A percentile compares a stretch with the other conserved stretches of the same genome.
Evolutionary conservation across 1,140 invertebrate species (phyloP).

Genomic region (Augochlora pura): DNA sequence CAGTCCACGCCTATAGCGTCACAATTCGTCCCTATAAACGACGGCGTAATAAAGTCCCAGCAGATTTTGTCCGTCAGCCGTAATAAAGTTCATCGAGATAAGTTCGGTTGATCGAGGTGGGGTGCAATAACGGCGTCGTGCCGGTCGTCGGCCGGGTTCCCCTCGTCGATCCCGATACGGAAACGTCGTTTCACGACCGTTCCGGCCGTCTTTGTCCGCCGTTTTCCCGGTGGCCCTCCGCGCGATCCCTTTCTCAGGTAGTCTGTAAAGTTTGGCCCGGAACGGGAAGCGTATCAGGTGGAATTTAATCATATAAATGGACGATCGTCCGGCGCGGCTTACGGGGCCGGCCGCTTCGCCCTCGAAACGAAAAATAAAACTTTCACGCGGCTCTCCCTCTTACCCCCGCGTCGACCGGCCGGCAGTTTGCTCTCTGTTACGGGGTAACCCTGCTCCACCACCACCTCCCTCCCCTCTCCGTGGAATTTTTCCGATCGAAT

Average conservation of each 20-base stretch:
- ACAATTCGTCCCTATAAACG: too few relatives aligned
- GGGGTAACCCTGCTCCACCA: too few relatives aligned
- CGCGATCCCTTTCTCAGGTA: conserved; percentile 39
- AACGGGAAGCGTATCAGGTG: conserved; percentile 58
- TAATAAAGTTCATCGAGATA: not conserved
- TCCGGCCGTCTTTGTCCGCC: conserved; percentile 12
- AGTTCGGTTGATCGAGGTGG: not conserved
- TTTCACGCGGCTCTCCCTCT: conserved; percentile 46
- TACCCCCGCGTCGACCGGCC: too few relatives aligned
- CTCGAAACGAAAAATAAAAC: conserved; percentile 61
- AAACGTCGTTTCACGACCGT: not conserved
- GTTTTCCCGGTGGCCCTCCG: not conserved
- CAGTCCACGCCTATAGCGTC: too few relatives aligned
- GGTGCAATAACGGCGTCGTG: not conserved
- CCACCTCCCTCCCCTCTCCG: not conserved
- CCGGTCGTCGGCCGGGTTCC: conserved; percentile 3
- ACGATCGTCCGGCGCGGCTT: conserved; percentile 47
- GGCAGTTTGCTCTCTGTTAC: too few relatives aligned
- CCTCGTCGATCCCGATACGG: conserved; percentile 22
- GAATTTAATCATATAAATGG: conserved; percentile 72
- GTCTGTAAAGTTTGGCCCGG: conserved; percentile 65
- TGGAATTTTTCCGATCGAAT: conserved; percentile 66
- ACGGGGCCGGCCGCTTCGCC: conserved; percentile 27
- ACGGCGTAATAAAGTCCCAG: too few relatives aligned
- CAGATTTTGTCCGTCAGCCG: too few relatives aligned